A percentile compares a stretch with the other conserved stretches of the same genome.
Conservation (phyloP, 2,888 invertebrate species). For the Latrodectus hesperus region DNA sequence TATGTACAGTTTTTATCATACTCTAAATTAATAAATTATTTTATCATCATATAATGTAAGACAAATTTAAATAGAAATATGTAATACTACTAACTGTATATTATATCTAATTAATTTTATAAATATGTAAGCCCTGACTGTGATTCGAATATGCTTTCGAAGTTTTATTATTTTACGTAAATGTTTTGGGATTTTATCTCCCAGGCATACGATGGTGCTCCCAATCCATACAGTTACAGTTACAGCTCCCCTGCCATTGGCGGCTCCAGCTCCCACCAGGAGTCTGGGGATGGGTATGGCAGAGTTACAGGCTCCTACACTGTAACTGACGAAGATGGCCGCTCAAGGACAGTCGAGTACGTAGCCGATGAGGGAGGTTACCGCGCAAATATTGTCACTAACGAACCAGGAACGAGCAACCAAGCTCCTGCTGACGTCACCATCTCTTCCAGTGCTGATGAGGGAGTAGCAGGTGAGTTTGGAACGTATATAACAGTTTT, state of each 20-base stretch:
- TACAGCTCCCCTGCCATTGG: slow-evolving; percentile 42
- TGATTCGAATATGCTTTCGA: too few species aligned
- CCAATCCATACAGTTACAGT: slow-evolving; percentile 52
- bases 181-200: not conserved
- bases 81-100: too few species aligned
- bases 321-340: slow-evolving; percentile 48
- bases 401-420: slow-evolving; percentile 59
- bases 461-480: not conserved
- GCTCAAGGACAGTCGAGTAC: slow-evolving; percentile 44
- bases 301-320: slow-evolving; percentile 44
- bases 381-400: slow-evolving; percentile 51
- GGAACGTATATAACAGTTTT: too few species aligned
- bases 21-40: too few species aligned
- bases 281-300: slow-evolving; percentile 57
- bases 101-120: too few species aligned
- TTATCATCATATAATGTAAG: too few species aligned
- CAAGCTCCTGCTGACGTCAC: slow-evolving; percentile 46
- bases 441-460: slow-evolving; percentile 50
- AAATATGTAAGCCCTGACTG: too few species aligned
- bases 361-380: slow-evolving; percentile 53
- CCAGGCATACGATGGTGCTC: slow-evolving; percentile 3
- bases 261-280: slow-evolving; percentile 37
- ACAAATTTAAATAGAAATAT: too few species aligned
- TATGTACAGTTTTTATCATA: too few species aligned
- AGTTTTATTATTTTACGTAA: too few species aligned